Evolutionary conservation across 2,888 invertebrate species (phyloP).

Genomic region (Andrena chrysosceles): DNA sequence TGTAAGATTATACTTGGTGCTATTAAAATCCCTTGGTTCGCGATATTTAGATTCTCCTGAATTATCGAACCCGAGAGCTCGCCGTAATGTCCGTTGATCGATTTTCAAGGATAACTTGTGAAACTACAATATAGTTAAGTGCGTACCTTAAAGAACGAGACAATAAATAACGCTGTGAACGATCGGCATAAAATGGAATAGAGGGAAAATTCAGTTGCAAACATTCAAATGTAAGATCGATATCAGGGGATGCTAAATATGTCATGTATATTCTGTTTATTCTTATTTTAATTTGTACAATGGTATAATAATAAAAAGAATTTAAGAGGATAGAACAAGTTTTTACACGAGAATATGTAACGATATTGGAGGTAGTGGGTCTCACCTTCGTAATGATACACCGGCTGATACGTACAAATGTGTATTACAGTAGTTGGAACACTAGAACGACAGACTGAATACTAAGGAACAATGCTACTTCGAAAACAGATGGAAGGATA

Average conservation of each 20-base stretch:
- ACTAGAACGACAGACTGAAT: slow-evolving; percentile 32
- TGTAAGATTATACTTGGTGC: slow-evolving; percentile 62
- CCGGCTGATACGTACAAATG: slow-evolving; percentile 10
- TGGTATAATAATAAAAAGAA: slow-evolving; percentile 47
- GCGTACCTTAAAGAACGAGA: slow-evolving; percentile 18
- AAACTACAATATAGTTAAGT: not conserved
- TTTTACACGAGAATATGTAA: slow-evolving; percentile 29
- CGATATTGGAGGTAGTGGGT: slow-evolving; percentile 2
- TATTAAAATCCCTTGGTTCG: slow-evolving; percentile 51
- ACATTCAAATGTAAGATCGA: slow-evolving; percentile 9
- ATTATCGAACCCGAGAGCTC: not conserved
- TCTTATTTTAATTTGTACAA: slow-evolving; percentile 58
- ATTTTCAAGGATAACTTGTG: not conserved
- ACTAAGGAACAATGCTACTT: slow-evolving; percentile 11
- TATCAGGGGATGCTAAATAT: slow-evolving; percentile 60
- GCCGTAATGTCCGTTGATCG: not conserved
- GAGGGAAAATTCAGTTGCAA: not conserved
- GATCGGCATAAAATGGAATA: slow-evolving; percentile 1
- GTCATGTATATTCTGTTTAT: slow-evolving; percentile 55
- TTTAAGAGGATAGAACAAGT: slow-evolving; percentile 30
- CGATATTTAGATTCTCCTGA: slow-evolving; percentile 64
- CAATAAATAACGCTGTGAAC: slow-evolving; percentile 26
- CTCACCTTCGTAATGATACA: slow-evolving; percentile 18
- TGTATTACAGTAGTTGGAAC: not conserved
- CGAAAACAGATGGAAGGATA: not conserved